Base-by-base conservation (phyloP, 2,888 invertebrate species). In the Epistrophe grossulariae region DNA sequence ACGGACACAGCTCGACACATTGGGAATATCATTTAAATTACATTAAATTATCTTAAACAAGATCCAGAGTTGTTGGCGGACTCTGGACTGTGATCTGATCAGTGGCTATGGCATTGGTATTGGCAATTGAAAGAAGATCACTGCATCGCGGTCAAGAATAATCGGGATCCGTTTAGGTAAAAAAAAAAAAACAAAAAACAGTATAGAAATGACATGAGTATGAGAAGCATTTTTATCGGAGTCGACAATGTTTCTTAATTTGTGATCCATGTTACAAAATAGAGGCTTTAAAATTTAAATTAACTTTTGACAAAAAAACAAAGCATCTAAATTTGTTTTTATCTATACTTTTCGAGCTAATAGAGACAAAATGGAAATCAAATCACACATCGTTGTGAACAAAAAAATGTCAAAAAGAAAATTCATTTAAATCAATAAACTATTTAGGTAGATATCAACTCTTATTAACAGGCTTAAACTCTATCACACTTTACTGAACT, bases 11-110 rank as follows among this genome's bases (percentile, higher is more conserved):
- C n/a, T n/a, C 73, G 79, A 85, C 88, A 85, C 88, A 88, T 85
- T 76, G 81, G 82, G 66, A 85, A 90, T 91, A 91, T 91, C 91
- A 91, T 91, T 91, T 91, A 91, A 91, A 91, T 91, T 91, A 91
- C 91, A 91, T 91, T 91, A 91, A 91, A 91, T 91, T 91, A 91
- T 91, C 91, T 90, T 66, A 78, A 62, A 82, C 81, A 85, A 78
- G 74, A 78, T 79, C 70, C 78, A 55, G 52, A 52, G 71, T 66
- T 43, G 71, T 66, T 43, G 55, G 70, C 50, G 52, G 24, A 35
- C 66, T 50, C n/a, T 35, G 52, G 24, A 35, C 66, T 50, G 24
- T 35, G 35, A 35, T 31, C 31, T 62, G 62, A 59, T 59, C 50
- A 45, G 66, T 59, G 50, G 76, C 38, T 57, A 13, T n/a, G 13